Evolutionary conservation across 2,888 invertebrate species (phyloP), one percentile per base, ranked within the genome.

Genomic region (Leucophenga maculata): DNA sequence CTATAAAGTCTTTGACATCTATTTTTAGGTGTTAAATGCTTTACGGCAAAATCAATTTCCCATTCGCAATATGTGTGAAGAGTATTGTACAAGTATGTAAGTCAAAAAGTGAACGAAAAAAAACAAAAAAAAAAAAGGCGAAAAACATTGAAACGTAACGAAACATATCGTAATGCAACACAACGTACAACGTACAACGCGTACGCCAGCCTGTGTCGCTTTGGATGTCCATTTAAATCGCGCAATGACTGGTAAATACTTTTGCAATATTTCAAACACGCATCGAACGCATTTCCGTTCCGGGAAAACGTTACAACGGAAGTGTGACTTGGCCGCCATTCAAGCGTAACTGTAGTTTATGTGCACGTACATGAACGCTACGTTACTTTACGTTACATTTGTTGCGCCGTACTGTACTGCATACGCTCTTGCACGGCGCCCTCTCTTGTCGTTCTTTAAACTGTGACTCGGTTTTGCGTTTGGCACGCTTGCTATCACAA

Each of bases 181-280:
- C 39, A 39, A 39, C 55, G 22, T 8, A 14, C 20, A 65, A 18
- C 32, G 22, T 8, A 14, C 20, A 65, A 18, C 32, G 22, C 3
- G 13, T 68, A 68, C 72, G 70, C 68, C 59, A 66, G 65, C 65
- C 57, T 60, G 16, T 26, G 67, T 67, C 70, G 6, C 55, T 39
- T 3, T 50, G 8, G 3, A 16, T 22, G 54, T 55, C 55, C 26
- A 55, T 55, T 55, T 14, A 55, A 55, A 13, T 20, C 18, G 55
- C 55, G 22, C 14, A 20, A 26, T 55, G 55, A 55, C 55, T 55
- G 55, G 22, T 55, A 73, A 72, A 74, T 76, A 73, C 75, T 79
- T 82, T 80, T 81, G 82, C 82, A 81, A 82, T 80, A 81, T 81
- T 80, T 82, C 80, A 71, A 80, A 78, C 81, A 80, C 81, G 82